Conservation (phyloP, 2,888 invertebrate species). For the Odontomyia ornata region DNA sequence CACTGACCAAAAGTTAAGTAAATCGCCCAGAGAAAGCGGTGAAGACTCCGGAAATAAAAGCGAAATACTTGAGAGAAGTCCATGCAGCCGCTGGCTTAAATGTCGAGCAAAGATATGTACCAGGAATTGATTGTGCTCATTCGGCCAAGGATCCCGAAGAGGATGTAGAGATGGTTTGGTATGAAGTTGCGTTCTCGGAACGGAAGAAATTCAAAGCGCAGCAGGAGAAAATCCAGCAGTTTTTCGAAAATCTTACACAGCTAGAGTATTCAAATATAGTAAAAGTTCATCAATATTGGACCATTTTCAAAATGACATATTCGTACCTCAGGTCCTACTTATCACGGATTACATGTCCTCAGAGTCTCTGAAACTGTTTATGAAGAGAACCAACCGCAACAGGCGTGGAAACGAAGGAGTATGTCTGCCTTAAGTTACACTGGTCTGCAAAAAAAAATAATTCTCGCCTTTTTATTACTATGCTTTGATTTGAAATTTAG, state of each 20-base stretch:
- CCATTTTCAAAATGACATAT: slow-evolving; percentile 91
- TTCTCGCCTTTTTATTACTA: too few species aligned
- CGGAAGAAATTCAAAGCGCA: slow-evolving; percentile 97
- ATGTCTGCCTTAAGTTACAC: slow-evolving; percentile 94
- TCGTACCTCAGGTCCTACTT: slow-evolving; percentile 89
- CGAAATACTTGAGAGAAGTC: too few species aligned
- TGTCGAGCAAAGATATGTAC: slow-evolving; percentile 99
- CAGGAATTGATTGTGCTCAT: slow-evolving; percentile 98
- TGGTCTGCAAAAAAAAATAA: too few species aligned
- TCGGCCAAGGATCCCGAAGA: slow-evolving; percentile 99
- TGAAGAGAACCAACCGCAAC: slow-evolving; percentile 96
- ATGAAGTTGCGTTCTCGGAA: slow-evolving; percentile 99
- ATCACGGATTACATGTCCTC: slow-evolving; percentile 99
- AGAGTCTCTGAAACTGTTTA: slow-evolving; percentile 98
- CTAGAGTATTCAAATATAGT: slow-evolving; percentile 99
- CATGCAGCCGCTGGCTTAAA: too few species aligned
- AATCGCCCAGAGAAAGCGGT: too few species aligned
- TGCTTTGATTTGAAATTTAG: too few species aligned
- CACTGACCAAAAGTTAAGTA: too few species aligned
- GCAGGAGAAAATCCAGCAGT: too few species aligned
- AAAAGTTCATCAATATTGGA: slow-evolving; percentile 99
- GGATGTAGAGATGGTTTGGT: slow-evolving; percentile 99
- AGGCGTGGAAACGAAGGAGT: slow-evolving; percentile 99
- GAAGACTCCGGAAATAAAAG: too few species aligned
- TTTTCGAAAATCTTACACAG: slow-evolving; percentile 97